phyloP scores from a whole-genome alignment of 2,888 invertebrate species.

The Scrobipalpa costella region DNA sequence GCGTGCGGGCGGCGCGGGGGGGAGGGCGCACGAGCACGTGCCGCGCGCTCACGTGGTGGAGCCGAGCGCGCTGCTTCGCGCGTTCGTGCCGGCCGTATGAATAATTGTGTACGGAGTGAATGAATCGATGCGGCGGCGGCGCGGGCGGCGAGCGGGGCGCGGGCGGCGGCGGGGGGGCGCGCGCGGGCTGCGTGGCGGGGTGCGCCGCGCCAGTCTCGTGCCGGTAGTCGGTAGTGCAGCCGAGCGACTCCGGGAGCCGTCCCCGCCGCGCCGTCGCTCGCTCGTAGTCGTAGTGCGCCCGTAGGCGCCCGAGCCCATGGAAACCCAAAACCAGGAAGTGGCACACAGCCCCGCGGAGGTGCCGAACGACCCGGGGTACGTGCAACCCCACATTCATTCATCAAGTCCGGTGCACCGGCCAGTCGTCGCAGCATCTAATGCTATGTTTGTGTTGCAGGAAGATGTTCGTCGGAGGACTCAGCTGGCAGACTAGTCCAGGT shows the following conservation, averaged over 20 bases:
- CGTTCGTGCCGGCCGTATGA: slow-evolving; percentile 75
- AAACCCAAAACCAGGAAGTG: slow-evolving; percentile 89
- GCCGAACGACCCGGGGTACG: slow-evolving; percentile 97
- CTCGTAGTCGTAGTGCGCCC: slow-evolving; percentile 82
- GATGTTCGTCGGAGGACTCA: slow-evolving; percentile 99
- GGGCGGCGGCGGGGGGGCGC: slow-evolving; percentile 53
- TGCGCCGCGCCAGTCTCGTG: slow-evolving; percentile 84
- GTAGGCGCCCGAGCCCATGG: slow-evolving; percentile 81
- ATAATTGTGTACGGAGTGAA: slow-evolving; percentile 79
- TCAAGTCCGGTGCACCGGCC: slow-evolving; percentile 33
- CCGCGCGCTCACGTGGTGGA: slow-evolving; percentile 76
- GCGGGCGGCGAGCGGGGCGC: slow-evolving; percentile 59
- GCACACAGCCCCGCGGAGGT: slow-evolving; percentile 93
- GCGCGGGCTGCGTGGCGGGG: slow-evolving; percentile 66
- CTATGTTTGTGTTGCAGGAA: slow-evolving; percentile 92
- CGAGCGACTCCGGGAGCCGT: slow-evolving; percentile 84
- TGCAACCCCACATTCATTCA: slow-evolving; percentile 33
- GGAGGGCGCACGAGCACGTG: slow-evolving; percentile 70
- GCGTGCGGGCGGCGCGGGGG: slow-evolving; percentile 47
- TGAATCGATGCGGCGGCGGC: slow-evolving; percentile 77
- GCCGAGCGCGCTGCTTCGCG: slow-evolving; percentile 57
- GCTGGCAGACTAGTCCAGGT: slow-evolving; percentile 99
- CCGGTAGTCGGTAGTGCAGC: slow-evolving; percentile 86
- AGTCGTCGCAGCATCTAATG: slow-evolving; percentile 55
- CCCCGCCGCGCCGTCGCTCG: slow-evolving; percentile 79